A percentile compares a stretch with the other conserved stretches of the same genome.
These are phyloP conservation scores for Drosophila arizonae DNA, from an alignment of 1,140 invertebrate species.

Conservation along the genomic window DNA sequence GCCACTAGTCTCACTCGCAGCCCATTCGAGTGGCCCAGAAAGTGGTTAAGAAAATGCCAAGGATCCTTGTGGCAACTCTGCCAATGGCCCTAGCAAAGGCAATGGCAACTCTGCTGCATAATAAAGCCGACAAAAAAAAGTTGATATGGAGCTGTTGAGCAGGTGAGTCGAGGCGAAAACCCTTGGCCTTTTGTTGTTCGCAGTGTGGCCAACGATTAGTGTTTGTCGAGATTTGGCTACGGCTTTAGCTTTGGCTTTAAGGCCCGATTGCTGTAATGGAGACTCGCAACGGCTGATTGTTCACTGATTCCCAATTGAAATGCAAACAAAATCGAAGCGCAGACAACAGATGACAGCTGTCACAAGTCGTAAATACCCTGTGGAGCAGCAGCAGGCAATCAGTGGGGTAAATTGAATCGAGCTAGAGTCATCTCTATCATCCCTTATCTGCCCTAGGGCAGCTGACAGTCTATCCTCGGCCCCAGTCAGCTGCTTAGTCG, in stretches of 20 bases:
- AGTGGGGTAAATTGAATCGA: too few species aligned
- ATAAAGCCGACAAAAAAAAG: slow-evolving; percentile 50
- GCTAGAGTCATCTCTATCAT: too few species aligned
- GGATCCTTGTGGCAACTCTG: slow-evolving; percentile 56
- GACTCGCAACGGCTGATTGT: neutral
- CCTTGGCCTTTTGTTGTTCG: slow-evolving; percentile 9
- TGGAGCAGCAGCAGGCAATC: neutral
- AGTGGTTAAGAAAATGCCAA: slow-evolving; percentile 78
- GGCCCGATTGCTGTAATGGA: neutral
- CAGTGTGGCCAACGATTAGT: slow-evolving; percentile 15
- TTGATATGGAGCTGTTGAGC: slow-evolving; percentile 30
- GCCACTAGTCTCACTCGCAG: slow-evolving; percentile 2
- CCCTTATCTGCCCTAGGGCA: neutral
- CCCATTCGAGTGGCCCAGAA: slow-evolving; percentile 43
- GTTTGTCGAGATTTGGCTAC: slow-evolving; percentile 5
- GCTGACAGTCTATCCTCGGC: slow-evolving; percentile 7
- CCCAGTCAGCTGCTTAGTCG: slow-evolving; percentile 23
- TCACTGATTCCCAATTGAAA: slow-evolving; percentile 38
- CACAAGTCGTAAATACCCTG: slow-evolving; percentile 14
- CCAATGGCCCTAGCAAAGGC: neutral
- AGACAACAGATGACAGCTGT: slow-evolving; percentile 6
- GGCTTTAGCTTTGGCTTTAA: neutral
- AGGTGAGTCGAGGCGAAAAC: slow-evolving; percentile 22
- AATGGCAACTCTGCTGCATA: slow-evolving; percentile 55
- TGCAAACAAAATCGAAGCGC: slow-evolving; percentile 26